Percentiles rank a stretch among this genome's conserved stretches.
Conservation (phyloP, 2,888 invertebrate species). For the Salticus scenicus region DNA sequence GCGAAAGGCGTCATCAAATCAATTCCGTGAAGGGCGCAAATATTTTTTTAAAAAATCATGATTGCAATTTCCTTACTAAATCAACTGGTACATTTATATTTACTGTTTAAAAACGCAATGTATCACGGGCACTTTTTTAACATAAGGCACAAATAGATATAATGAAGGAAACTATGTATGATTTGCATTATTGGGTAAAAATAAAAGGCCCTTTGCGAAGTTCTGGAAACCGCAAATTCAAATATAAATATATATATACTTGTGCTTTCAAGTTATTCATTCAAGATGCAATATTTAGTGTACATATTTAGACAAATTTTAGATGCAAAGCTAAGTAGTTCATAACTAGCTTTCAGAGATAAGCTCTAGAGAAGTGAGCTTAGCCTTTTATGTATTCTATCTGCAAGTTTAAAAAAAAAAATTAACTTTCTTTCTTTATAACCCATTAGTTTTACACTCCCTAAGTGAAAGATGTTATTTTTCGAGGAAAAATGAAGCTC, state of each 20-base stretch:
- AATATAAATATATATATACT: conserved; percentile 47
- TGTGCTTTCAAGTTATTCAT: conserved; percentile 63
- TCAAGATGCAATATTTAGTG: conserved; percentile 63
- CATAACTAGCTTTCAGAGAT: conserved; percentile 32
- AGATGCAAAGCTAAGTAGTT: conserved; percentile 58
- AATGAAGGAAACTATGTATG: background rate
- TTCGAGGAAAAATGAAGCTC: background rate
- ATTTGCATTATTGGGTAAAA: conserved; percentile 16
- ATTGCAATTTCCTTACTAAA: too few relatives aligned
- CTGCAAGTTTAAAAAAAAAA: too few relatives aligned
- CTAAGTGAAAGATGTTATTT: background rate
- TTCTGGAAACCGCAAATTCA: conserved; percentile 50
- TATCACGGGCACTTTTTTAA: conserved; percentile 5
- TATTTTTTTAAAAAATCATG: too few relatives aligned
- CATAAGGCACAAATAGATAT: background rate
- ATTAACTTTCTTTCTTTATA: conserved; percentile 22
- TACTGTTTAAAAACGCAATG: too few relatives aligned
- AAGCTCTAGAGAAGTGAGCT: conserved; percentile 63
- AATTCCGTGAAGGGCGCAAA: too few relatives aligned
- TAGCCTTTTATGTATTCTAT: conserved; percentile 56
- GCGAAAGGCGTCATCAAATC: too few relatives aligned
- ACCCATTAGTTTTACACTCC: conserved; percentile 45
- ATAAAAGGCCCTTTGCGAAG: conserved; percentile 37
- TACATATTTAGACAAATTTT: conserved; percentile 49
- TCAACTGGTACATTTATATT: too few relatives aligned